Percentiles rank a stretch among this genome's conserved stretches.
These are phyloP conservation scores for Diarsia dahlii DNA, from an alignment of 2,888 invertebrate species.

Conservation along the genomic window DNA sequence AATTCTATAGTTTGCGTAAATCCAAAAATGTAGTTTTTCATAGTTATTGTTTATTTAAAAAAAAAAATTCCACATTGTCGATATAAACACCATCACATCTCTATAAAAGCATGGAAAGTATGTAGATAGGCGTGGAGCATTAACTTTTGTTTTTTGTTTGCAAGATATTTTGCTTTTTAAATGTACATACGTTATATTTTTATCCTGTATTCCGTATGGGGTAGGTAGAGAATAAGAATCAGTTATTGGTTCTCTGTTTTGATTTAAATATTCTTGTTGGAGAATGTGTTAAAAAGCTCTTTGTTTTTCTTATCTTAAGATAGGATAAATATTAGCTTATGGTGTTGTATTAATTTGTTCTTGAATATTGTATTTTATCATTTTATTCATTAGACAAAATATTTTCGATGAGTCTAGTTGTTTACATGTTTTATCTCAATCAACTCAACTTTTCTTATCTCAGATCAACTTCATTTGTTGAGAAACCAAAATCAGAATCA, in stretches of 20 bases:
- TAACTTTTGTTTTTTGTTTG: slow-evolving; percentile 67
- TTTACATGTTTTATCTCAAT: too few relatives aligned
- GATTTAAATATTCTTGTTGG: not conserved
- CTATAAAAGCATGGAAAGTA: slow-evolving; percentile 56
- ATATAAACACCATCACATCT: slow-evolving; percentile 42
- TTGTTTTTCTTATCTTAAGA: not conserved
- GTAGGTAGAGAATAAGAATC: slow-evolving; percentile 28
- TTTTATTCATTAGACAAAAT: not conserved
- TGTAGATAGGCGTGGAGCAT: slow-evolving; percentile 66
- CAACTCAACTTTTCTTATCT: too few relatives aligned
- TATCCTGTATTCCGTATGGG: slow-evolving; percentile 38
- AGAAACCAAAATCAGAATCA: not conserved
- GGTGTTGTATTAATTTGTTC: not conserved
- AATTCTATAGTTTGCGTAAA: not conserved
- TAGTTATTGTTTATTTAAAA: too few relatives aligned
- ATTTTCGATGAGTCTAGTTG: not conserved
- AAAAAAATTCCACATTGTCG: slow-evolving; percentile 37
- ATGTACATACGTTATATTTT: slow-evolving; percentile 59
- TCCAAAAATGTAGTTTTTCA: not conserved
- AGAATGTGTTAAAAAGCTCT: not conserved
- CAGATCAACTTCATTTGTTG: not conserved
- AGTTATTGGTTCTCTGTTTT: slow-evolving; percentile 31
- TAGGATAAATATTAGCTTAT: not conserved
- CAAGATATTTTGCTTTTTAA: slow-evolving; percentile 67
- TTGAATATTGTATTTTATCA: too few relatives aligned